phyloP scores from a whole-genome alignment of 1,140 invertebrate species.

The Lepidurus packardi region DNA sequence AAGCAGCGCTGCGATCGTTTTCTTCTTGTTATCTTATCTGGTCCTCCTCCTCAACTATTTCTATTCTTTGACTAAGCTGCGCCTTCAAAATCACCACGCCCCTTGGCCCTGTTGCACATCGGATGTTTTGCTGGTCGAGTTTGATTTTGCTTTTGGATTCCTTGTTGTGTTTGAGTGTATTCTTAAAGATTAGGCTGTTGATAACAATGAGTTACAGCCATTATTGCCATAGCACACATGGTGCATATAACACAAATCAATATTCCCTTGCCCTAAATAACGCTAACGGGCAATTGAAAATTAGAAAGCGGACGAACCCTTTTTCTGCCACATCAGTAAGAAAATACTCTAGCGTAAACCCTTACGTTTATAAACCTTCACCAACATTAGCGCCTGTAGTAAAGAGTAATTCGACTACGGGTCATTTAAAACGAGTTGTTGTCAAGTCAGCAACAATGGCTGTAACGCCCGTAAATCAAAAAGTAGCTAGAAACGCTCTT shows the following conservation, averaged over 20 bases:
- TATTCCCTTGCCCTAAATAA: neutral
- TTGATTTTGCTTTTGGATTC: neutral
- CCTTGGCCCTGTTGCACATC: neutral
- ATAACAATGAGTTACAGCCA: neutral
- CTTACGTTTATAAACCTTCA: neutral
- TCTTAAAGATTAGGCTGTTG: neutral
- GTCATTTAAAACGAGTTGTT: neutral
- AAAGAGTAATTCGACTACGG: neutral
- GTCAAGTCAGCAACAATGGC: too few relatives aligned
- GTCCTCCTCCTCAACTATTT: neutral
- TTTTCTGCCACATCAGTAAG: neutral
- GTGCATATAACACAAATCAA: neutral
- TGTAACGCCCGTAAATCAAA: too few relatives aligned
- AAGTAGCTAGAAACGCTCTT: neutral
- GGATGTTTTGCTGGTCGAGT: neutral
- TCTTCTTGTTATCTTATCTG: neutral
- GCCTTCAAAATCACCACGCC: neutral
- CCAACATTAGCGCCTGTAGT: neutral
- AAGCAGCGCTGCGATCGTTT: neutral
- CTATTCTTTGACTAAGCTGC: neutral
- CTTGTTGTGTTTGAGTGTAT: too few relatives aligned
- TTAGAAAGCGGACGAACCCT: neutral
- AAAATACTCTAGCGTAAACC: neutral
- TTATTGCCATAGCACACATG: neutral
- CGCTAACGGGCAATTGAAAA: neutral